Evolutionary conservation across 1,140 invertebrate genomes (phyloP).

Genomic region (Halictus rubicundus): DNA sequence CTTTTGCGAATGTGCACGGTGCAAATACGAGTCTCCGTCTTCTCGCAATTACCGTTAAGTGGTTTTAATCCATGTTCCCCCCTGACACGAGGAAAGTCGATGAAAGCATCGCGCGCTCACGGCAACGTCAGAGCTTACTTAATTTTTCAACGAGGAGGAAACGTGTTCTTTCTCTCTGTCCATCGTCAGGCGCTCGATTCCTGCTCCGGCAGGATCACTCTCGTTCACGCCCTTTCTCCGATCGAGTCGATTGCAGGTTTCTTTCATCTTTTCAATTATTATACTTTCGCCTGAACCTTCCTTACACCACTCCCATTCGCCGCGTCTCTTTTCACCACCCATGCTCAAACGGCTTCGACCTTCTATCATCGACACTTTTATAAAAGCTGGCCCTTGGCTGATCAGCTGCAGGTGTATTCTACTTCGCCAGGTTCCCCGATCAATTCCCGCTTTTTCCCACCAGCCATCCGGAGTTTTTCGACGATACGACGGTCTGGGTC

Average conservation of each 20-base stretch:
- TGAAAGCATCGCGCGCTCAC: neutral
- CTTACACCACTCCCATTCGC: neutral
- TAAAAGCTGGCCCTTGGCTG: neutral
- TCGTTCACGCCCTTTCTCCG: neutral
- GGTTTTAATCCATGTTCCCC: constrained; percentile 4
- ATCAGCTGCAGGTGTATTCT: neutral
- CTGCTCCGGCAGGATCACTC: neutral
- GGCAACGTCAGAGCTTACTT: neutral
- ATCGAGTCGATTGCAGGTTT: neutral
- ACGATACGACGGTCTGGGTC: neutral
- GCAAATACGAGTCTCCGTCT: too few relatives aligned
- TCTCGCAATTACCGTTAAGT: neutral
- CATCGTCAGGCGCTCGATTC: neutral
- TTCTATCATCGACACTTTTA: neutral
- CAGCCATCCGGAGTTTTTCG: neutral
- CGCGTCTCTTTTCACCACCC: neutral
- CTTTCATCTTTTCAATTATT: neutral
- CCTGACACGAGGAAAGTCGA: neutral
- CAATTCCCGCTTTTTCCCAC: neutral
- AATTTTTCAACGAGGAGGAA: neutral
- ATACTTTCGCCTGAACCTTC: neutral
- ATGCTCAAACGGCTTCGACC: neutral
- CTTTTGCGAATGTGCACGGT: too few relatives aligned
- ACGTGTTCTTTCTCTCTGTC: neutral
- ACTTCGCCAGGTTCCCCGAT: constrained; percentile 1